These are phyloP conservation scores for Oscheius sp. DNA, from an alignment of 2,888 invertebrate genomes.

Conservation along the genomic window DNA sequence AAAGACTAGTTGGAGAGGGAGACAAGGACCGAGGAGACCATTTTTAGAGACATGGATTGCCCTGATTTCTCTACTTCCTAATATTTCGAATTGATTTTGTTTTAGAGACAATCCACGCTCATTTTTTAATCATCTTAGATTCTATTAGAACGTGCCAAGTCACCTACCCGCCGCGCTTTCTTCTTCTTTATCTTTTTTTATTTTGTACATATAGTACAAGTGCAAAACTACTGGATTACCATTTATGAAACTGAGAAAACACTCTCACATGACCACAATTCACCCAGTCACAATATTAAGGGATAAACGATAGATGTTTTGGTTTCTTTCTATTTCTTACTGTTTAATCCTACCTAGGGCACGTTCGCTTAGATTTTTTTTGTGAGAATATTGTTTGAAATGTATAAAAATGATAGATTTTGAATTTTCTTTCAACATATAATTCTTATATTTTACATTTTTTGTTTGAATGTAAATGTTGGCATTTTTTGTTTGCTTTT, in stretches of 20 bases:
- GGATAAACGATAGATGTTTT: too few relatives aligned
- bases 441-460: background rate
- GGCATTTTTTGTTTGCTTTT: background rate
- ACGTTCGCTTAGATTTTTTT: background rate
- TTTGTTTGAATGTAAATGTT: background rate
- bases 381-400: too few relatives aligned
- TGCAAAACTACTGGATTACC: slow-evolving; percentile 15
- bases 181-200: background rate
- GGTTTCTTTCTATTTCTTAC: too few relatives aligned
- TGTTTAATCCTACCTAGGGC: slow-evolving; percentile 11
- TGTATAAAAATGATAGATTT: too few relatives aligned
- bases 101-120: too few relatives aligned
- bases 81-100: background rate
- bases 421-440: too few relatives aligned
- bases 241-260: too few relatives aligned
- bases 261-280: background rate
- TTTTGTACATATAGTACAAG: background rate
- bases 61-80: background rate
- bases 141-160: background rate
- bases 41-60: background rate
- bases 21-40: too few relatives aligned
- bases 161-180: slow-evolving; percentile 12
- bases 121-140: background rate
- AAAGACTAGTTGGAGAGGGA: too few relatives aligned
- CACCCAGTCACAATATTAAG: too few relatives aligned